Base-by-base conservation (phyloP, 2,113 vertebrate genomes). In the Phoenicopterus ruber region DNA sequence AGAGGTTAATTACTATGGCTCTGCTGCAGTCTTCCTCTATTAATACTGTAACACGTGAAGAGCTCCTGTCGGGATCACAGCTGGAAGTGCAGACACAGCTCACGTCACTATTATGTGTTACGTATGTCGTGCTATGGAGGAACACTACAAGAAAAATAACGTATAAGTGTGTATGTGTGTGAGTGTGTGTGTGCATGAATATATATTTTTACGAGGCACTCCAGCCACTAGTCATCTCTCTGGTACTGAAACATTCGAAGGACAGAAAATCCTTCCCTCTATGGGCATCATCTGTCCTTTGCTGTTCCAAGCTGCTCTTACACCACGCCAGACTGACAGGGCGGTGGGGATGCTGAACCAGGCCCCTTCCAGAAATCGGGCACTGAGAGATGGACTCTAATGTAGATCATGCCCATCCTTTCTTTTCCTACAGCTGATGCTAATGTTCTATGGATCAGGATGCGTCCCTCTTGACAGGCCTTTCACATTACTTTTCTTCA, bases 1-100 rank as follows among this genome's bases (percentile, higher is more conserved):
- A 76, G 69, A 69, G 86, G 94, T 82, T 97, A 95, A 95, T 97
- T 95, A 77, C 22, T 55, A 46, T 28, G 73, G 26, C 49, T 91
- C 40, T 81, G 42, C 13, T 26, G 25, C 58, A 31, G 54, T 82
- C 61, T 22, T 90, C 26, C 34, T 72, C 36, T 90, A 28, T 87
- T 82, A 76, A 87, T 22, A 29, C 9, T 18, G 24, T 15, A 70
- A 26, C 1, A 4, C 10, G 6, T 20, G 54, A 71, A 54, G 52
- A 69, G 42, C 42, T 47, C 42, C 82, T 93, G 36, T 55, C 9
- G 21, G 54, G 40, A 82, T 54, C 54, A 66, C 73, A 63, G 13
- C 0, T 40, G 46, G 63, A 87, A 79, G 66, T 17, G 11, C 49
- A 38, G 13, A 20, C 16, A 26, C 29, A 86, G 28, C 55, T 92